These are phyloP conservation scores for Lottia gigantea DNA, from an alignment of 2,888 invertebrate genomes.

Conservation along the genomic window DNA sequence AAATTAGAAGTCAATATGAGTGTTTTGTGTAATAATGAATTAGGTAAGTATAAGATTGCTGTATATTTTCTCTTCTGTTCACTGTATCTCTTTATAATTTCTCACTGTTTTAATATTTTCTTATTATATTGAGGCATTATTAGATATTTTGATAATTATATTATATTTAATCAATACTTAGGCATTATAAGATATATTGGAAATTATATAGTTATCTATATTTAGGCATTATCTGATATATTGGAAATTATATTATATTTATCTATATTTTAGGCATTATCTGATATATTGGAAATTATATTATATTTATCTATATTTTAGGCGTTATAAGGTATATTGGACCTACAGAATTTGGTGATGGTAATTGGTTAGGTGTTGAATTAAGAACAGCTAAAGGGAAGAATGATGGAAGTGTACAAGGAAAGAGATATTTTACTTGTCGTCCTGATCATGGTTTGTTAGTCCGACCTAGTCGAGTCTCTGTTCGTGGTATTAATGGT, in stretches of 20 bases:
- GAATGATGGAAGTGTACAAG: constrained; percentile 67
- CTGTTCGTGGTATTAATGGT: constrained; percentile 71
- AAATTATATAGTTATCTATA: too few relatives aligned
- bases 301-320: constrained; percentile 31
- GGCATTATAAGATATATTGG: too few relatives aligned
- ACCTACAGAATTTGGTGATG: constrained; percentile 70
- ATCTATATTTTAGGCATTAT: too few relatives aligned
- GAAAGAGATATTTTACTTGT: constrained; percentile 65
- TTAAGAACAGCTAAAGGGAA: constrained; percentile 67
- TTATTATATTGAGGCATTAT: too few relatives aligned
- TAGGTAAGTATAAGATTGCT: constrained; percentile 27
- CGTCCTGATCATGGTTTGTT: constrained; percentile 65
- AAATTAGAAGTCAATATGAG: constrained; percentile 68
- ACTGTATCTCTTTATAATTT: too few relatives aligned
- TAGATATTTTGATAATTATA: too few relatives aligned
- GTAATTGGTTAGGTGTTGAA: constrained; percentile 71
- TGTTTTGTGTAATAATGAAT: constrained; percentile 69
- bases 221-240: too few relatives aligned
- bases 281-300: too few relatives aligned
- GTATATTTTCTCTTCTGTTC: too few relatives aligned
- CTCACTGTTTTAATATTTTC: too few relatives aligned
- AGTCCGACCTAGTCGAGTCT: constrained; percentile 66
- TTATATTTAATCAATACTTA: too few relatives aligned
- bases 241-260: too few relatives aligned
- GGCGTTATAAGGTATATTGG: constrained; percentile 69